Percentiles rank a stretch among this genome's conserved stretches.
These are phyloP conservation scores for Oreochromis aureus DNA, from an alignment of 2,113 vertebrate genomes.

Conservation along the genomic window DNA sequence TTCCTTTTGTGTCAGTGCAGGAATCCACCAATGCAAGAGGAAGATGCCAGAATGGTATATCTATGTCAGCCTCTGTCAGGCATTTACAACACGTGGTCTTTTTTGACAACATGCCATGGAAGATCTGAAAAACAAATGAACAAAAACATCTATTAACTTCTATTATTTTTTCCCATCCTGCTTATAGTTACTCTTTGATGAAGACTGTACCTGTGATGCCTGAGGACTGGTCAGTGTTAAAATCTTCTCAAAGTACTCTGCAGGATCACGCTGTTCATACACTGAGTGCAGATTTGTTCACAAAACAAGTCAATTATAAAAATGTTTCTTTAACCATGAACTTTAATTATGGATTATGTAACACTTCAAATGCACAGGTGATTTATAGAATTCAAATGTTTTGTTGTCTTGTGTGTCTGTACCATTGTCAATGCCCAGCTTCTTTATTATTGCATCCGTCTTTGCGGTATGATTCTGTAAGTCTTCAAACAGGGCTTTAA, in stretches of 20 bases:
- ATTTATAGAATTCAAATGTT: not conserved
- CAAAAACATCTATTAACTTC: not conserved
- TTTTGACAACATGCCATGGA: not conserved
- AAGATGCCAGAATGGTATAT: not conserved
- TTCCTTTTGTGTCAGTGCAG: not conserved
- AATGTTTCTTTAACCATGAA: not conserved
- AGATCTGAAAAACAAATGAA: not conserved
- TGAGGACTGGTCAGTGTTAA: not conserved
- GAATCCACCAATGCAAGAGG: not conserved
- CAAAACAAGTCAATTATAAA: not conserved
- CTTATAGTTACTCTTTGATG: not conserved
- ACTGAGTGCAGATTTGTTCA: not conserved
- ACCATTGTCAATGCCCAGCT: constrained; percentile 52
- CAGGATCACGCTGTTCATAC: constrained; percentile 39
- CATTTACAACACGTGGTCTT: not conserved
- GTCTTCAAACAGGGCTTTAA: constrained; percentile 40
- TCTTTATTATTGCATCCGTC: not conserved
- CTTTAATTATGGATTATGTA: rapidly evolving
- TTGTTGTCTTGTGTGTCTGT: not conserved
- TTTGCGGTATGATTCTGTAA: rapidly evolving
- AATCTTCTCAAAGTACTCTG: constrained; percentile 55
- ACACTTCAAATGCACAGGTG: not conserved
- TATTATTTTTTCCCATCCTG: rapidly evolving
- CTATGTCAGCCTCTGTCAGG: rapidly evolving
- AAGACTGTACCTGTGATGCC: constrained; percentile 6